Percentiles rank a stretch among this genome's conserved stretches.
Evolutionary conservation across 2,888 invertebrate genomes (phyloP).

Genomic region (Xestia rhomboidea): DNA sequence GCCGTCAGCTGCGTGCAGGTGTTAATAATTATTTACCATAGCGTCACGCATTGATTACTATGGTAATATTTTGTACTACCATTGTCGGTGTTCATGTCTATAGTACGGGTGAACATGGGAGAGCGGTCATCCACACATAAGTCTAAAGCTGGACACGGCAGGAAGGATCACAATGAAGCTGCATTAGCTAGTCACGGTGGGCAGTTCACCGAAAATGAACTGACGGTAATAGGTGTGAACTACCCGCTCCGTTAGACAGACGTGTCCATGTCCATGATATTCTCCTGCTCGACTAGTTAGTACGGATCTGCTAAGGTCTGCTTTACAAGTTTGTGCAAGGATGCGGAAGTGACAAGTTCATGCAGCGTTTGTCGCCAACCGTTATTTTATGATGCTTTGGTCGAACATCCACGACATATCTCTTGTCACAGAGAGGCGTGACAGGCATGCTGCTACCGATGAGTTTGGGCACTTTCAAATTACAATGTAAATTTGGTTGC

Average conservation of each 20-base stretch:
- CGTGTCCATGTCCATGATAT: conserved; percentile 27
- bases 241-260: conserved; percentile 30
- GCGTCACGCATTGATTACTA: conserved; percentile 65
- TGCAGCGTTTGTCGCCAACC: conserved; percentile 10
- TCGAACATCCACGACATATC: conserved; percentile 1
- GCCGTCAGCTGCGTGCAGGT: conserved; percentile 62
- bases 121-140: conserved; percentile 22
- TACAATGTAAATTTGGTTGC: conserved; percentile 39
- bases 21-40: conserved; percentile 65
- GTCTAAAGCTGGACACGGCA: conserved; percentile 23
- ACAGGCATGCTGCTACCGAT: conserved; percentile 14
- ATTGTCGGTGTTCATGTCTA: conserved; percentile 45
- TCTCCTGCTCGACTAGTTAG: conserved; percentile 46
- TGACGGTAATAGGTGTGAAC: conserved; percentile 41
- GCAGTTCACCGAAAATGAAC: conserved; percentile 33
- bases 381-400: conserved; percentile 14
- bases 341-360: conserved; percentile 53
- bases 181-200: conserved; percentile 35
- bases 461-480: conserved; percentile 47
- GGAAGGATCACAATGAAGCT: conserved; percentile 49
- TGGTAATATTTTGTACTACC: conserved; percentile 57
- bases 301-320: conserved; percentile 53
- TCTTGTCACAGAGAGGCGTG: conserved; percentile 11
- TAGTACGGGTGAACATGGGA: conserved; percentile 28
- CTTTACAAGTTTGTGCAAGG: conserved; percentile 55